Evolutionary conservation across 2,888 invertebrate species (phyloP).

Genomic region (Drosophila paracracens): DNA sequence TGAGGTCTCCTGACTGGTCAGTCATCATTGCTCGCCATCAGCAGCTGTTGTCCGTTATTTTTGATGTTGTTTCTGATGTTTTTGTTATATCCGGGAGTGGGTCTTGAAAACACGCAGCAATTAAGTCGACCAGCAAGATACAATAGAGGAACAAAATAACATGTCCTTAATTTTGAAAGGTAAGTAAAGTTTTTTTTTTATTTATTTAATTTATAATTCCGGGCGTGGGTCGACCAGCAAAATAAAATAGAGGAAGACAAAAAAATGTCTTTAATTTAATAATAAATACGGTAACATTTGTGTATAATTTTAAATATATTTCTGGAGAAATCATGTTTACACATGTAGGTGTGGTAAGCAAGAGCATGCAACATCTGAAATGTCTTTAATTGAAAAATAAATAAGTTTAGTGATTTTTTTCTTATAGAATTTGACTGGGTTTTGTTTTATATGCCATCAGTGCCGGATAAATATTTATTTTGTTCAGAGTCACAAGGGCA

Average conservation of each 20-base stretch:
- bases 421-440: conserved; percentile 26
- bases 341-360: background rate
- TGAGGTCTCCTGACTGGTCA: conserved; percentile 30
- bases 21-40: conserved; percentile 36
- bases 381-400: background rate
- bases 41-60: conserved; percentile 20
- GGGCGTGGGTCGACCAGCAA: conserved; percentile 43
- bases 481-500: conserved; percentile 21
- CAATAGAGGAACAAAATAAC: conserved; percentile 12
- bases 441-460: conserved; percentile 22
- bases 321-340: background rate
- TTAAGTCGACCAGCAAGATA: conserved; percentile 45
- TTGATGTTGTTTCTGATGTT: conserved; percentile 20
- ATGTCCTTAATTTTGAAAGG: conserved; percentile 6
- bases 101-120: conserved; percentile 51
- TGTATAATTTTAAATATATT: background rate
- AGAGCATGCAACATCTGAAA: background rate
- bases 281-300: background rate
- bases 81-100: conserved; percentile 48
- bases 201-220: conserved; percentile 22
- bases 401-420: background rate
- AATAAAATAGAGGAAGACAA: conserved; percentile 8
- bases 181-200: background rate
- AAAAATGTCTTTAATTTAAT: conserved; percentile 8
- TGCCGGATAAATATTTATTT: conserved; percentile 5